Percentiles rank a stretch among this genome's conserved stretches.
These are phyloP conservation scores for Beroe ovata DNA, from an alignment of 37 sponge, comb jelly and placozoan genomes.

Conservation along the genomic window DNA sequence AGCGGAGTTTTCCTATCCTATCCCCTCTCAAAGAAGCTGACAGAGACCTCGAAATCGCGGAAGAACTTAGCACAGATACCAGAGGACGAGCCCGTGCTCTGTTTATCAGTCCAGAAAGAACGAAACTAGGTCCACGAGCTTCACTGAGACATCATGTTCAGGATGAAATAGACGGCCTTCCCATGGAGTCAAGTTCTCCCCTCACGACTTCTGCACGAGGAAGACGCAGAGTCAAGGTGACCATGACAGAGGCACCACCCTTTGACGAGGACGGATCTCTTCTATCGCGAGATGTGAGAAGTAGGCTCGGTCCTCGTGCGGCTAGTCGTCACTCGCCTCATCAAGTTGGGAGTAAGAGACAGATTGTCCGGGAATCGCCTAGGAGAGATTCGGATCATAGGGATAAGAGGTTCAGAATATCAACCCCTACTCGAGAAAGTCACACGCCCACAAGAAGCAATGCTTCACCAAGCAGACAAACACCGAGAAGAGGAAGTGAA, in stretches of 20 bases:
- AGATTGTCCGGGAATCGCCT: slow-evolving; percentile 10
- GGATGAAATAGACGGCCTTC: background rate
- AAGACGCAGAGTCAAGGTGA: background rate
- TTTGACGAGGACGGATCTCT: background rate
- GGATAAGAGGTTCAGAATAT: background rate
- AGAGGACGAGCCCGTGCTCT: background rate
- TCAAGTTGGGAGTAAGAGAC: slow-evolving; percentile 12
- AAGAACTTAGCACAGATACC: background rate
- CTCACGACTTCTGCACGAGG: background rate
- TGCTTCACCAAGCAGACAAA: background rate
- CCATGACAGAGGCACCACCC: background rate
- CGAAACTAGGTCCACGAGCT: background rate
- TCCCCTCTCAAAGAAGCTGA: slow-evolving; percentile 34
- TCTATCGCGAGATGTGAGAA: background rate
- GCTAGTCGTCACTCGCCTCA: background rate
- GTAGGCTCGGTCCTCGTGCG: slow-evolving; percentile 13
- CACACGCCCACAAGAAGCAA: background rate
- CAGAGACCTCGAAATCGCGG: background rate
- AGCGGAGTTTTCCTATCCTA: slow-evolving; percentile 3
- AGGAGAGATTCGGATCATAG: background rate
- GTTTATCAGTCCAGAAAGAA: background rate
- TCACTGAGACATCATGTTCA: background rate
- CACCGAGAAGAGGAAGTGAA: background rate
- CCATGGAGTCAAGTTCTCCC: background rate
- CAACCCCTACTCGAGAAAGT: slow-evolving; percentile 11